Evolutionary conservation across 2,113 vertebrate species (phyloP), one percentile per base, ranked within the genome.

Genomic region (Coreoperca whiteheadi): DNA sequence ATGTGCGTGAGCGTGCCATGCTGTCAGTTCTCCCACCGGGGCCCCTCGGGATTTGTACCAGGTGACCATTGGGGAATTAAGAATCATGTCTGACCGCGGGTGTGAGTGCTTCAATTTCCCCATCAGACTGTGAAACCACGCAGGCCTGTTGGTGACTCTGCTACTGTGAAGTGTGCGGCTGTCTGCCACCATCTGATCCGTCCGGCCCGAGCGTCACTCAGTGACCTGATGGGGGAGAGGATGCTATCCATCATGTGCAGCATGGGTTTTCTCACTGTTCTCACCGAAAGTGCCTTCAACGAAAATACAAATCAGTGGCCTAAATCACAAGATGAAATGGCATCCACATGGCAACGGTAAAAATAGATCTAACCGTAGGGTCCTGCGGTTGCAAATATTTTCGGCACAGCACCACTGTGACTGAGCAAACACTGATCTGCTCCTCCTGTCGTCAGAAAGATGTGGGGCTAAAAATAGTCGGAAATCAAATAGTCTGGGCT

Each of bases 391-490:
- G 56, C 72, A 87, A 72, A 84, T 86, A 88, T 80, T 79, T 88
- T 81, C 46, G 86, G 86, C 63, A 28, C 60, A 60, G 43, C 77
- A 59, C 69, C 77, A 32, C 53, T 59, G 53, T 69, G 75, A 83
- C 74, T 34, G 85, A 90, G 77, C 82, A 90, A 83, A 87, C 39
- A 16, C 63, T 61, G 81, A 85, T 79, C 74, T 59, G 81, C 78
- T 83, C 30, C 76, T 86, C 48, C 32, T 73, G 71, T 74, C 37
- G 6, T 77, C 81, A 65, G 60, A 82, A 74, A 60, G 68, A 65
- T 12, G 59, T 48, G 23, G 0, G n/a, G 72, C 84, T 91, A 94
- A 93, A 93, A 91, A 92, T 93, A 95, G 32, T 37, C 51, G 0
- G 1, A 30, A 80, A 91, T 84, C 77, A 88, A 86, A 89, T 51